Evolutionary conservation across 2,797 vertebrate genomes (phyloP), one percentile per base, ranked within the genome.

Genomic region (Thripadectes ignobilis): DNA sequence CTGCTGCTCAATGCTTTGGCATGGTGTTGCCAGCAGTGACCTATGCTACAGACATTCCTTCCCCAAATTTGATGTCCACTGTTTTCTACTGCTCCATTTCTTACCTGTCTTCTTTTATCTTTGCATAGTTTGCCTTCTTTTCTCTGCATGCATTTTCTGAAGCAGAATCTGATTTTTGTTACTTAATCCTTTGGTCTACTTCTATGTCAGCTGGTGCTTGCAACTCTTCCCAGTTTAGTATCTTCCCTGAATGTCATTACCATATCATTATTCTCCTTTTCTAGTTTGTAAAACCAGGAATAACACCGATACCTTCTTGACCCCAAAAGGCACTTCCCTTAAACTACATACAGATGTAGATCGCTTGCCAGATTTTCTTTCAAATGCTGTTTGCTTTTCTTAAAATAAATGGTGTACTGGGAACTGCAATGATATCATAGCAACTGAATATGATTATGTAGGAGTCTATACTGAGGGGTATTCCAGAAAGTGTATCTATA

Each of bases 391-490:
- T 91, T 94, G 78, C 67, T 90, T 89, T 85, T 80, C 84, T 79
- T 95, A 86, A 90, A 93, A 92, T 81, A 81, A 58, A 74, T 18
- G 74, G 32, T 80, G 48, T 95, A 63, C 59, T 93, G 85, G 82
- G 74, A 95, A 77, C 88, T 95, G 89, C 88, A 95, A 3, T 97
- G 91, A 97, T 96, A 91, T 96, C 95, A 95, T 95, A 96, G 95
- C 94, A 97, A 97, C 95, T 94, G 94, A 91, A 92, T 90, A 68
- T 92, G 89, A 85, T 90, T 95, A 92, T 92, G 88, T 69, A 90
- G 95, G 91, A 95, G 80, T 82, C 71, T 95, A 90, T 6, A 14
- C 74, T 85, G 65, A 93, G 93, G 89, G 96, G 43, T 94, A 95
- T 95, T 95, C 94, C 96, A 95, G 83, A 90, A 96, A 74, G 57